Percentiles rank a stretch among this genome's conserved stretches.
Conservation (phyloP, 1,140 invertebrate species). For the Stegodyphus mimosarum region DNA sequence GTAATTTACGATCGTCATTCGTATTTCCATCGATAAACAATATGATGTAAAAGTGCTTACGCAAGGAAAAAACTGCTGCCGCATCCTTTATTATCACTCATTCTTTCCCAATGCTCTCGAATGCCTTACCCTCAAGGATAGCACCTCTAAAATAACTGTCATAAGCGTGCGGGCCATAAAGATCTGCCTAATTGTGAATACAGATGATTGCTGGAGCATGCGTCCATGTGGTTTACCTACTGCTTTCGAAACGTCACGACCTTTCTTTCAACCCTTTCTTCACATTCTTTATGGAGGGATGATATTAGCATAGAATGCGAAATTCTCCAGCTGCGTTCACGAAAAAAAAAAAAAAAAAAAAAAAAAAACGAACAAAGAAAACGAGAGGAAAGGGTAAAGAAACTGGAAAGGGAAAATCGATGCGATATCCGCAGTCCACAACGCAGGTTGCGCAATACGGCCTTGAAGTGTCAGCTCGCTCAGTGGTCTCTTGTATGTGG, state of each 20-base stretch:
- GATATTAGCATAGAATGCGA: conserved; percentile 4
- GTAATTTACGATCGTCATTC: too few relatives aligned
- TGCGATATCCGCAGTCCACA: background rate
- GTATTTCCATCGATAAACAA: too few relatives aligned
- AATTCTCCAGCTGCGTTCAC: background rate
- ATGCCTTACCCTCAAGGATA: too few relatives aligned
- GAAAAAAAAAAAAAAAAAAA: background rate
- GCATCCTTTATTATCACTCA: too few relatives aligned
- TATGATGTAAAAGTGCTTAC: too few relatives aligned
- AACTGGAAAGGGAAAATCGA: background rate
- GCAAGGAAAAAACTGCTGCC: too few relatives aligned
- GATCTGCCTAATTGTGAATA: too few relatives aligned
- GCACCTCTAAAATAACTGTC: too few relatives aligned
- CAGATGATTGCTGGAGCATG: too few relatives aligned
- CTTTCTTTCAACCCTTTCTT: conserved; percentile 8
- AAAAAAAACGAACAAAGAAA: background rate
- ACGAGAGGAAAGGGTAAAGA: background rate
- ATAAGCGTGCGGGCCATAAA: too few relatives aligned
- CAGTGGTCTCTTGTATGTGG: background rate
- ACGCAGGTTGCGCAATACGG: background rate
- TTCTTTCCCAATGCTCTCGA: too few relatives aligned
- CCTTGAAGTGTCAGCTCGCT: background rate
- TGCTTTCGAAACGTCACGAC: conserved; percentile 1
- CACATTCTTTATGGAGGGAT: background rate
- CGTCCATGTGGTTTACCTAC: too few relatives aligned